Evolutionary conservation across 2,888 invertebrate genomes (phyloP).

Genomic region (Seladonia tumulorum): DNA sequence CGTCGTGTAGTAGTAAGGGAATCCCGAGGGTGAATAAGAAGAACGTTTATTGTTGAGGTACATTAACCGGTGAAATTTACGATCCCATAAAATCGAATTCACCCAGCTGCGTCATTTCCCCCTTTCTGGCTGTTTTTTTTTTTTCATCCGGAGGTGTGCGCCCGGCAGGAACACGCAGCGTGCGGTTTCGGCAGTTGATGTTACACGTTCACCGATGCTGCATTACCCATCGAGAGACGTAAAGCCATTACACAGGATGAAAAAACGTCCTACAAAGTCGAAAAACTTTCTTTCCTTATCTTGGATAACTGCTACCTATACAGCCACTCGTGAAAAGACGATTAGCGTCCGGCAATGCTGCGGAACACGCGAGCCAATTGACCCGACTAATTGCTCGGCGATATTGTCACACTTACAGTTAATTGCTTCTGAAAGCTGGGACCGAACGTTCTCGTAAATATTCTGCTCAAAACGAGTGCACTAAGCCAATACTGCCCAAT

Average conservation of each 20-base stretch:
- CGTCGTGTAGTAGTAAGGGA: too few relatives aligned
- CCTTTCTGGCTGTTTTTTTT: not conserved
- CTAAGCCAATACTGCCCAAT: not conserved
- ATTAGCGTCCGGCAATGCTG: not conserved
- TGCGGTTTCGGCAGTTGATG: not conserved
- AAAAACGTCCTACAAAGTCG: not conserved
- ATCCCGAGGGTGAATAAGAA: not conserved
- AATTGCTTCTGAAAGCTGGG: not conserved
- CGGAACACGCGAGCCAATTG: not conserved
- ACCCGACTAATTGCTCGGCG: not conserved
- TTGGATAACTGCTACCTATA: not conserved
- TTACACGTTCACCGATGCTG: not conserved
- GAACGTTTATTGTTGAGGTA: not conserved
- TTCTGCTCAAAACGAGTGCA: not conserved
- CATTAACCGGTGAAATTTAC: constrained; percentile 8
- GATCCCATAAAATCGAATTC: constrained; percentile 6
- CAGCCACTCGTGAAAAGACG: not conserved
- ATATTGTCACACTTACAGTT: not conserved
- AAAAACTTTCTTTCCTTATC: constrained; percentile 9
- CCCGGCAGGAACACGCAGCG: not conserved
- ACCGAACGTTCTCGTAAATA: not conserved
- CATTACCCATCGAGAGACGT: not conserved
- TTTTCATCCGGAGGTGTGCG: not conserved
- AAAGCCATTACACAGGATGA: not conserved
- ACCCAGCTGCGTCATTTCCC: constrained; percentile 3